phyloP scores from a whole-genome alignment of 1,140 invertebrate species.

The Procambarus clarkii region DNA sequence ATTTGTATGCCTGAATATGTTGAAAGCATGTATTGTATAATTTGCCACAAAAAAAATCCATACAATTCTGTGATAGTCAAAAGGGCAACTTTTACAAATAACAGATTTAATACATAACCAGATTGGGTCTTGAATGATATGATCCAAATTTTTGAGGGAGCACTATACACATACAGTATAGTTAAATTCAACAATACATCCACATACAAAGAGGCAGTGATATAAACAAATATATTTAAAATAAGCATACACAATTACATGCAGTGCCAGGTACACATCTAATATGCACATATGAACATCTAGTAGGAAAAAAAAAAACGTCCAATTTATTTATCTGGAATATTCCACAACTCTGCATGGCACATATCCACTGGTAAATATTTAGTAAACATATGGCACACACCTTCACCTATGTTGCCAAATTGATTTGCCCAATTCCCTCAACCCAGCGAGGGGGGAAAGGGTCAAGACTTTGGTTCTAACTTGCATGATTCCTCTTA shows the following conservation, averaged over 20 bases:
- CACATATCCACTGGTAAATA: conserved; percentile 33
- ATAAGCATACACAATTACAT: not conserved
- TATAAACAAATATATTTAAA: not conserved
- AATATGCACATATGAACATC: not conserved
- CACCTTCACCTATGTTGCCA: conserved; percentile 23
- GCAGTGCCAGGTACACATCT: not conserved
- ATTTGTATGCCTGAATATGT: too few species aligned
- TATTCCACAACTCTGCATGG: conserved; percentile 21
- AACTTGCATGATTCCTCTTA: too few species aligned
- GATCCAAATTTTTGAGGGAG: too few species aligned
- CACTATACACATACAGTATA: not conserved
- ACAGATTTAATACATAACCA: too few species aligned
- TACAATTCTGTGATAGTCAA: too few species aligned
- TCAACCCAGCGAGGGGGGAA: not conserved
- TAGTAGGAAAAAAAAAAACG: not conserved
- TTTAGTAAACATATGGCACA: conserved; percentile 36
- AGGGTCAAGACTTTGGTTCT: too few species aligned
- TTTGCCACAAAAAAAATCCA: too few species aligned
- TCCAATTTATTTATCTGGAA: not conserved
- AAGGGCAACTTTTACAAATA: too few species aligned
- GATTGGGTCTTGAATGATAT: too few species aligned
- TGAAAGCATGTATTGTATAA: too few species aligned
- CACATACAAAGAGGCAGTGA: not conserved
- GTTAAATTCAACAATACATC: not conserved
- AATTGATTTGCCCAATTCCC: not conserved